Percentiles rank a stretch among this genome's conserved stretches.
Conservation (phyloP, 23 tunicate species). For the Styela clava region DNA sequence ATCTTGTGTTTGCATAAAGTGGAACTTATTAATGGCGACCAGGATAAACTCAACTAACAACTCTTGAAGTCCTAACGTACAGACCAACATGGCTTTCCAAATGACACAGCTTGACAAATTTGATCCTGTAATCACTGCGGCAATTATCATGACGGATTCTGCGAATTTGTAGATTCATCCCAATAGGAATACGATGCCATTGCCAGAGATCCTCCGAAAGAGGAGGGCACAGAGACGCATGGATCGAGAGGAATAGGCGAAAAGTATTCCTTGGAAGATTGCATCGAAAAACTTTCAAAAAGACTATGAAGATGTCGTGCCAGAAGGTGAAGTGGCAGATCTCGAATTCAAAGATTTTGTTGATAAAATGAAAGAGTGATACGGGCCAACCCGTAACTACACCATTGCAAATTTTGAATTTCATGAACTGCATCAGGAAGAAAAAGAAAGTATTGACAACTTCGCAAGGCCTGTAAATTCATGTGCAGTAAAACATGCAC, state of each 20-base stretch:
- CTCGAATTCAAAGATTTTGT: neutral
- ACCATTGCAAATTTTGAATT: neutral
- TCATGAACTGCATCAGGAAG: neutral
- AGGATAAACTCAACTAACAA: neutral
- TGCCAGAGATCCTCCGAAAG: conserved; percentile 9
- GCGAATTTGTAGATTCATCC: conserved; percentile 6
- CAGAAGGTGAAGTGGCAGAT: neutral
- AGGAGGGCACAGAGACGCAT: neutral
- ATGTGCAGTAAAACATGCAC: neutral
- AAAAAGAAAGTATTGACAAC: neutral
- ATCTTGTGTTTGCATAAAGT: neutral
- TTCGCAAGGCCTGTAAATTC: neutral
- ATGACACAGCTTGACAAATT: neutral
- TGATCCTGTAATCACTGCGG: conserved; percentile 10
- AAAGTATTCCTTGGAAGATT: conserved; percentile 11
- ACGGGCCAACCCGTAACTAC: conserved; percentile 5
- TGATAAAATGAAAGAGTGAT: neutral
- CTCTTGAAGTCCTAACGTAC: neutral
- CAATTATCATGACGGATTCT: conserved; percentile 4
- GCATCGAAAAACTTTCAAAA: neutral
- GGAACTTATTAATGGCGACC: conserved; percentile 10
- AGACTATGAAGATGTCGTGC: conserved; percentile 5
- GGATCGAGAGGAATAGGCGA: neutral
- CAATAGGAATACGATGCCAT: conserved; percentile 13
- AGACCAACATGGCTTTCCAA: neutral